phyloP scores from a whole-genome alignment of 53 echinoderm and acorn worm genomes.

The Zoroaster sp. region DNA sequence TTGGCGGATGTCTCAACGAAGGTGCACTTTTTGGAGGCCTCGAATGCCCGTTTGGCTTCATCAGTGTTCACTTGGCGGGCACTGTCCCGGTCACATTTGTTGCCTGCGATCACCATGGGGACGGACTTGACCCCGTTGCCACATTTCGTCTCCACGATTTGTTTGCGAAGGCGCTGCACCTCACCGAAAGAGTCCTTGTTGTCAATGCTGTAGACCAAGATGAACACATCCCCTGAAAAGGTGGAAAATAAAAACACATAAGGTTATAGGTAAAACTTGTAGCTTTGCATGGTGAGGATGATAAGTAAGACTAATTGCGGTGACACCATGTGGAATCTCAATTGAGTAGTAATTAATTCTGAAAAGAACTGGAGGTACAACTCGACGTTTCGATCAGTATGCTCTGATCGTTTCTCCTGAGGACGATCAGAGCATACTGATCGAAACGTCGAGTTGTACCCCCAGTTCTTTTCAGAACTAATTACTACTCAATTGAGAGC shows the following conservation, averaged over 20 bases:
- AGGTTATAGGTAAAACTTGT: too few species aligned
- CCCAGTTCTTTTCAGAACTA: too few species aligned
- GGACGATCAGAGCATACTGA: too few species aligned
- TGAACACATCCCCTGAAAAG: slow-evolving; percentile 91
- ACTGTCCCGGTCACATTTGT: slow-evolving; percentile 79
- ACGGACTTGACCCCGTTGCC: slow-evolving; percentile 84
- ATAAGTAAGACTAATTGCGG: too few species aligned
- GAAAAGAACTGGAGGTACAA: too few species aligned
- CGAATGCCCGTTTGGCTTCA: slow-evolving; percentile 74
- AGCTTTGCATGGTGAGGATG: too few species aligned
- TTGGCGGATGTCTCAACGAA: slow-evolving; percentile 91
- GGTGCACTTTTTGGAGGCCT: slow-evolving; percentile 77
- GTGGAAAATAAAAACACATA: slow-evolving; percentile 5
- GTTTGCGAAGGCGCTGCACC: slow-evolving; percentile 81
- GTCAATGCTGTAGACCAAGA: slow-evolving; percentile 95
- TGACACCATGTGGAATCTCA: too few species aligned
- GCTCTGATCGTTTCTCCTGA: too few species aligned
- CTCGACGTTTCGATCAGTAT: too few species aligned
- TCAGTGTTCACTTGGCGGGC: slow-evolving; percentile 78
- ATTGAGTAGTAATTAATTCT: too few species aligned
- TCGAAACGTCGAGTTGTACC: too few species aligned
- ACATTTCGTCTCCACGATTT: slow-evolving; percentile 92
- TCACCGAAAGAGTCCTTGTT: slow-evolving; percentile 94
- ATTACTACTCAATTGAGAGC: too few species aligned
- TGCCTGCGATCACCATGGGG: slow-evolving; percentile 95